Percentiles rank a stretch among this genome's conserved stretches.
phyloP scores from a whole-genome alignment of 2,888 invertebrate species.

The Bhutanitis thaidina region DNA sequence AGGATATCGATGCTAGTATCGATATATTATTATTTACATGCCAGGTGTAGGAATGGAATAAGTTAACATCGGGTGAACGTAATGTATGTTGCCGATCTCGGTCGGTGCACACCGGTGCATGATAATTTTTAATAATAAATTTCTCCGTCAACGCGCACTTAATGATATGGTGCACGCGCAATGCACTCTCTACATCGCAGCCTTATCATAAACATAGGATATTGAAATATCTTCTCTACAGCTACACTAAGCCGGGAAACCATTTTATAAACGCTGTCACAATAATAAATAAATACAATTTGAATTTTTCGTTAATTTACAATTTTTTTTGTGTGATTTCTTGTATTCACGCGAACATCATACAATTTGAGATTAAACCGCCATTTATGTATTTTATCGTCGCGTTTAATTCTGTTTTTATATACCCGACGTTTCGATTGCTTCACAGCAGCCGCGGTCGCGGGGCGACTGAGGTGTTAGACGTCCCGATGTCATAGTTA shows the following conservation, averaged over 20 bases:
- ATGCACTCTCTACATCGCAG: neutral
- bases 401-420: no score
- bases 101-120: conserved; percentile 1
- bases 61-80: conserved; percentile 6
- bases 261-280: neutral
- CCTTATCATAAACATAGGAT: conserved; percentile 9
- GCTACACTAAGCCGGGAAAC: neutral
- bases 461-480: no score
- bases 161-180: conserved; percentile 11
- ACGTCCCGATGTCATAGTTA: no score
- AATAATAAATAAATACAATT: no score
- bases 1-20: no score
- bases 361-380: no score
- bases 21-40: neutral
- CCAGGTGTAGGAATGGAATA: neutral
- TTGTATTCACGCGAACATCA: no score
- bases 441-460: no score
- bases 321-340: no score
- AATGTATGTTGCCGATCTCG: conserved; percentile 1
- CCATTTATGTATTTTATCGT: no score
- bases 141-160: conserved; percentile 7
- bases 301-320: no score
- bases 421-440: no score
- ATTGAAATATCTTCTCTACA: conserved; percentile 7
- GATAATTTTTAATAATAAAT: conserved; percentile 17